A percentile compares a stretch with the other conserved stretches of the same genome.
These are phyloP conservation scores for Drosophila tani DNA, from an alignment of 1,140 invertebrate species.

Conservation along the genomic window DNA sequence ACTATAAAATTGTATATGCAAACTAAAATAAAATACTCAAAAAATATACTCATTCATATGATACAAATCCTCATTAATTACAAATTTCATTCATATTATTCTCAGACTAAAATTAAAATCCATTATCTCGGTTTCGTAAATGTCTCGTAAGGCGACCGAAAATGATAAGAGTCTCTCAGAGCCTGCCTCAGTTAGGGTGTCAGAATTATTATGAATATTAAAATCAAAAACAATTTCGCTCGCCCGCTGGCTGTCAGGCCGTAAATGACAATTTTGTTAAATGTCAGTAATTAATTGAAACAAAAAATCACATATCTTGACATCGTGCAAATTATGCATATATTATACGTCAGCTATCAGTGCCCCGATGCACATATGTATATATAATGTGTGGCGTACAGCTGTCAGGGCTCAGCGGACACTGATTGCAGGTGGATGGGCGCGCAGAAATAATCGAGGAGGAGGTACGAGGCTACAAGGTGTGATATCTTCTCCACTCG, in stretches of 20 bases:
- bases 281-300: constrained; percentile 73
- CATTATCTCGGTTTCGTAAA: not conserved
- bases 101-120: not conserved
- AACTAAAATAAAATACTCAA: too few relatives aligned
- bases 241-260: constrained; percentile 42
- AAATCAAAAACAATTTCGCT: constrained; percentile 54
- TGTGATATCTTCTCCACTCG: constrained; percentile 1
- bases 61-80: not conserved
- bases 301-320: constrained; percentile 55
- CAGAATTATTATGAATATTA: constrained; percentile 56
- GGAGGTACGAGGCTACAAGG: not conserved
- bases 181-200: constrained; percentile 24
- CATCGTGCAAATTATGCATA: constrained; percentile 27
- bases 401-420: constrained; percentile 35
- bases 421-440: constrained; percentile 44
- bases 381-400: constrained; percentile 10
- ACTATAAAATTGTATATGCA: too few relatives aligned
- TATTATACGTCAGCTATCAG: constrained; percentile 24
- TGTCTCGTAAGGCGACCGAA: not conserved
- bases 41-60: not conserved
- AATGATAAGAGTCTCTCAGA: not conserved
- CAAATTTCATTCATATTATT: constrained; percentile 6
- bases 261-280: constrained; percentile 73
- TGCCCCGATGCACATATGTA: constrained; percentile 1
- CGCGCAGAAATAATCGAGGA: constrained; percentile 27